Evolutionary conservation across 2,113 vertebrate genomes (phyloP), one percentile per base, ranked within the genome.

Genomic region (Emydura subglobosa): DNA sequence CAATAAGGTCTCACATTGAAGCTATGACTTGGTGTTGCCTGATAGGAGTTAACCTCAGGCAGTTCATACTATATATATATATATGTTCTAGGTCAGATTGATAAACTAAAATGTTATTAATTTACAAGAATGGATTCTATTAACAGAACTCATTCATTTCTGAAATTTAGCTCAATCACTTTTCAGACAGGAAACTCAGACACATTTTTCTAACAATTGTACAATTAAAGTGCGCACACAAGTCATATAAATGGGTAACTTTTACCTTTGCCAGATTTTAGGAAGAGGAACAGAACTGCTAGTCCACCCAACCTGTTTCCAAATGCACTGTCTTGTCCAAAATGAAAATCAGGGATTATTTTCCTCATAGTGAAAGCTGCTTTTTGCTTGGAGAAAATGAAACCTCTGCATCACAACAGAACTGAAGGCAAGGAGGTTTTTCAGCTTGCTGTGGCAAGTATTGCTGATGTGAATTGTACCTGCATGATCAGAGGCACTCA

Each of bases 361-460:
- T 96, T 94, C 83, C 42, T 74, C 47, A 91, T 76, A 79, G 65
- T 65, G 0, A 49, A 54, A 85, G 83, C 34, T 91, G 44, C 89
- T 92, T 96, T 92, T 68, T 92, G 85, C 65, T 93, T 34, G 50
- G 81, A 89, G 89, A 90, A 96, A 95, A 96, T n/a, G 82, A 89
- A 96, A 85, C 79, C 44, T 86, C 86, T 89, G 80, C 88, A 95
- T 90, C 92, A 94, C 85, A 94, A 88, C 79, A 95, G 87, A 96
- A 85, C 11, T 83, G 87, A 86, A 96, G 97, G 96, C 97, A 90
- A 79, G 91, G 78, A 86, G 94, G 94, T 93, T 93, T 95, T 88
- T 95, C 82, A 92, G 90, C 93, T 95, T 97, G 85, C 97, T 96
- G 92, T 95, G 95, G 93, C 90, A 91, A 96, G 96, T 14, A 91